Percentiles rank a stretch among this genome's conserved stretches.
These are phyloP conservation scores for Lottia gigantea DNA, from an alignment of 2,888 invertebrate species.

Conservation along the genomic window DNA sequence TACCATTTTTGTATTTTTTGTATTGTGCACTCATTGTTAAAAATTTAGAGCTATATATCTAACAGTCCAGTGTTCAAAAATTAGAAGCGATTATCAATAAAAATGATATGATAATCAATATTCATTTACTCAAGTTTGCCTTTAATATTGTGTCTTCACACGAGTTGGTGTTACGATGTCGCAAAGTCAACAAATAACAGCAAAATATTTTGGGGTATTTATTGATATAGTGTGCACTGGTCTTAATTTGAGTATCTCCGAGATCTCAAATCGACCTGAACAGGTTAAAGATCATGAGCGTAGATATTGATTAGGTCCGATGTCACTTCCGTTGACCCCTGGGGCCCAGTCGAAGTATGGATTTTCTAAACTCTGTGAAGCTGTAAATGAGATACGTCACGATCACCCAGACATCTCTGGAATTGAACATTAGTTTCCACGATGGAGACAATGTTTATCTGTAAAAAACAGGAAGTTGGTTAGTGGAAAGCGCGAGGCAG, in stretches of 20 bases:
- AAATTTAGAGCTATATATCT: too few relatives aligned
- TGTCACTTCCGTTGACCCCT: slow-evolving; percentile 11
- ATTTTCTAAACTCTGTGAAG: background rate
- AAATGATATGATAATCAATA: too few relatives aligned
- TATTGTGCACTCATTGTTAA: too few relatives aligned
- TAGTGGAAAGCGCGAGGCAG: background rate
- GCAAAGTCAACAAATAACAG: too few relatives aligned
- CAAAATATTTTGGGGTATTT: too few relatives aligned
- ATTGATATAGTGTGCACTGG: too few relatives aligned
- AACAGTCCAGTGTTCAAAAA: too few relatives aligned
- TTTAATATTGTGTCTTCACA: too few relatives aligned
- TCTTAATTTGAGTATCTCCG: background rate
- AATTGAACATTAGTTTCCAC: background rate
- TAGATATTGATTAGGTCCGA: slow-evolving; percentile 3
- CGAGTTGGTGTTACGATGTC: too few relatives aligned
- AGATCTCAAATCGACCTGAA: background rate
- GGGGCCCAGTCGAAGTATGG: slow-evolving; percentile 8
- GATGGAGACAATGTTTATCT: background rate
- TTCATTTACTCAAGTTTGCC: too few relatives aligned
- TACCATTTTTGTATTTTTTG: too few relatives aligned
- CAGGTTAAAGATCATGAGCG: slow-evolving; percentile 4
- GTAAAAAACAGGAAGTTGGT: background rate
- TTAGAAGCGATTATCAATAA: too few relatives aligned
- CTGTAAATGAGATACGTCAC: background rate
- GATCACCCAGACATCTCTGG: background rate